Percentiles rank a stretch among this genome's conserved stretches.
Evolutionary conservation across 2,113 vertebrate species (phyloP).

Genomic region (Gracilinanus agilis): DNA sequence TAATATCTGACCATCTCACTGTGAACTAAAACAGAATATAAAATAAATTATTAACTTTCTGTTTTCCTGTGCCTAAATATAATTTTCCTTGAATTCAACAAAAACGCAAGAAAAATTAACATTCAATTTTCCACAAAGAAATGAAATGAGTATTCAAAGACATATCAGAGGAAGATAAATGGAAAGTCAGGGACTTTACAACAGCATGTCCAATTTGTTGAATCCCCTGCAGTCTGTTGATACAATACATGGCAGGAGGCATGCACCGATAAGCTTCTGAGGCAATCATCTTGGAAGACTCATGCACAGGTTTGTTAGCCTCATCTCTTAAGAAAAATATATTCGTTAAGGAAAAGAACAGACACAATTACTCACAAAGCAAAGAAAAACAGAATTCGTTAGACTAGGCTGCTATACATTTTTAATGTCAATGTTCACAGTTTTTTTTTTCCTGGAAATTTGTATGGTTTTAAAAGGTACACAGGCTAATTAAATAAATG

Average conservation of each 20-base stretch:
- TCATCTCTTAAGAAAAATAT: background rate
- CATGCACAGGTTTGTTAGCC: background rate
- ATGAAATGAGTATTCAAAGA: background rate
- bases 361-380: background rate
- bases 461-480: background rate
- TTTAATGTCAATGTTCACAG: background rate
- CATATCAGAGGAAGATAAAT: constrained; percentile 8
- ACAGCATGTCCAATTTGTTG: background rate
- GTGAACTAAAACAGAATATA: background rate
- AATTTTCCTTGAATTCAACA: background rate
- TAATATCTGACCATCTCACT: background rate
- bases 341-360: background rate
- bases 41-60: background rate
- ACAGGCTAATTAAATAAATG: background rate
- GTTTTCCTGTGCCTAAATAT: background rate
- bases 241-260: background rate
- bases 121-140: background rate
- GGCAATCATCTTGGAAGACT: background rate
- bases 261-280: background rate
- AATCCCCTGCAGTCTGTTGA: background rate
- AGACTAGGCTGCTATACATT: background rate
- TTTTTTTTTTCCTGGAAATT: background rate
- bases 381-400: constrained; percentile 7
- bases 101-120: background rate
- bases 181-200: constrained; percentile 26